Evolutionary conservation across 2,113 vertebrate species (phyloP).

Genomic region (Bubo bubo): DNA sequence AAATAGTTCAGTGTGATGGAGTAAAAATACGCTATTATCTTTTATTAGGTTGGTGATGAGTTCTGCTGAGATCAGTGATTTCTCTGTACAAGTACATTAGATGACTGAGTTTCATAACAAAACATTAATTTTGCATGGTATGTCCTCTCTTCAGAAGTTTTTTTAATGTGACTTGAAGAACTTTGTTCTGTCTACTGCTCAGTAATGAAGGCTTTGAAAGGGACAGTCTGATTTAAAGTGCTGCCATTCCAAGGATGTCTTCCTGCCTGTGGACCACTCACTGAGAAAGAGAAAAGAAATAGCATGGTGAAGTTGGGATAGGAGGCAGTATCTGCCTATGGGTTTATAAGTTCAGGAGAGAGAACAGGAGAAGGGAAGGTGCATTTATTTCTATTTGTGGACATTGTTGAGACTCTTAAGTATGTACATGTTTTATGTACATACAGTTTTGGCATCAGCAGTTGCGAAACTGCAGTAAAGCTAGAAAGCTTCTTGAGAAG

Average conservation of each 20-base stretch:
- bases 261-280: not conserved
- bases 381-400: not conserved
- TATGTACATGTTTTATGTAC: not conserved
- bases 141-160: not conserved
- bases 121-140: not conserved
- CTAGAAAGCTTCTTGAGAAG: not conserved
- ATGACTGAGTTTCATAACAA: not conserved
- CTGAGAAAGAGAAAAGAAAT: not conserved
- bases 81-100: not conserved
- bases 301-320: not conserved
- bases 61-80: not conserved
- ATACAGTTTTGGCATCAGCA: not conserved
- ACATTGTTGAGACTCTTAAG: not conserved
- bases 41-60: not conserved
- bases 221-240: not conserved
- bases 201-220: not conserved
- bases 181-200: not conserved
- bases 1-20: not conserved
- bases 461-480: not conserved
- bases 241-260: not conserved
- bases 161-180: not conserved
- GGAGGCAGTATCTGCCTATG: not conserved
- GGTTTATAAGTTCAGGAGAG: not conserved
- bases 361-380: not conserved
- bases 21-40: not conserved